Evolutionary conservation across 1,140 invertebrate genomes (phyloP).

Genomic region (Habropoda laboriosa): DNA sequence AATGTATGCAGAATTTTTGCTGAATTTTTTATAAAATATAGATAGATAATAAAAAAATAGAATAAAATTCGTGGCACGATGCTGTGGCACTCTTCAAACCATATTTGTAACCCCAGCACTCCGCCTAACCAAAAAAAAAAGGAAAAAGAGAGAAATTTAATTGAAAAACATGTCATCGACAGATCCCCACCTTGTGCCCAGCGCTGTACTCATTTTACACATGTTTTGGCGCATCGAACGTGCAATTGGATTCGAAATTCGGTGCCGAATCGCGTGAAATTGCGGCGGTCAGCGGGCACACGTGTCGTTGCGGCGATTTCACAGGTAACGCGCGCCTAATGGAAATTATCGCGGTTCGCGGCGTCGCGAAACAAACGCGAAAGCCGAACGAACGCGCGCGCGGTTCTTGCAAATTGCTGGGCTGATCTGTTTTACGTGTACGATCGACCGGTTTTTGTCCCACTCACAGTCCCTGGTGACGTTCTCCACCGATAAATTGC

Average conservation of each 20-base stretch:
- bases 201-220: background rate
- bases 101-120: no score
- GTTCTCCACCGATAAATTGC: constrained; percentile 27
- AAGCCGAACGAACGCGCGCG: background rate
- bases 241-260: background rate
- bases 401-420: constrained; percentile 11
- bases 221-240: background rate
- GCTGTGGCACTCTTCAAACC: no score
- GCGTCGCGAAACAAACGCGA: background rate
- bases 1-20: no score
- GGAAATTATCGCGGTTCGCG: background rate
- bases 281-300: no score
- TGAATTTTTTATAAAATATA: no score
- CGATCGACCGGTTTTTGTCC: background rate
- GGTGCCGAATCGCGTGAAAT: background rate
- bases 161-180: no score
- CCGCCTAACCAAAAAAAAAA: no score
- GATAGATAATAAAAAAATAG: no score
- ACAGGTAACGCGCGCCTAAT: background rate
- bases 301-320: background rate
- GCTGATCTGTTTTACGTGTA: background rate
- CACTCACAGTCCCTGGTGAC: background rate
- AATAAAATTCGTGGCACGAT: no score
- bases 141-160: no score
- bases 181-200: background rate